Conservation (phyloP, 2,113 vertebrate species). For the Cyanoliseus patagonus region DNA sequence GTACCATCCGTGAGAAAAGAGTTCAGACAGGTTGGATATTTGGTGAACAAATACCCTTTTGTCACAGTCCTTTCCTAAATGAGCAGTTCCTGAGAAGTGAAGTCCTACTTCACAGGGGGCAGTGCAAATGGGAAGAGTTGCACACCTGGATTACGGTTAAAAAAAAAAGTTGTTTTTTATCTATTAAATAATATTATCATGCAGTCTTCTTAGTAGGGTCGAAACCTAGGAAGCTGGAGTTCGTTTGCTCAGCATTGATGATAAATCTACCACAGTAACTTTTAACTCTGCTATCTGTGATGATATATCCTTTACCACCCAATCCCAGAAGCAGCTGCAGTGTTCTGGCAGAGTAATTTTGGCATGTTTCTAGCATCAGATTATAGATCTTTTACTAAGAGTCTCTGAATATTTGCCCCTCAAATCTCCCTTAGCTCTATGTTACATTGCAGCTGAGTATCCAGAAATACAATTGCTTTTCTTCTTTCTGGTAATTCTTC, state of each 20-base stretch:
- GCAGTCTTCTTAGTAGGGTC: neutral
- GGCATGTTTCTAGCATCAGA: neutral
- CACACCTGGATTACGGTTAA: neutral
- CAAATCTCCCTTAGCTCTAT: neutral
- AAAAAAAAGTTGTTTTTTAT: accelerated
- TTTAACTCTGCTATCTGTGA: neutral
- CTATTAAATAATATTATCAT: neutral
- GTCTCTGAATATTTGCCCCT: neutral
- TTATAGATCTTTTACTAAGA: neutral
- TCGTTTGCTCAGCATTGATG: neutral
- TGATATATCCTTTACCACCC: neutral
- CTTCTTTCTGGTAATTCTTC: neutral
- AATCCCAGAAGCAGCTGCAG: neutral
- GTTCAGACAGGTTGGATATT: neutral
- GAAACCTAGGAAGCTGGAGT: neutral
- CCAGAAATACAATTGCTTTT: neutral
- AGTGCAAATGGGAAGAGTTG: neutral
- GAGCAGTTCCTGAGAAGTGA: neutral
- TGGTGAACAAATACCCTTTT: neutral
- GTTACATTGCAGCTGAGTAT: neutral
- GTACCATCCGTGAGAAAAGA: neutral
- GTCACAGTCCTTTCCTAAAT: neutral
- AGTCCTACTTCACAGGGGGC: no score
- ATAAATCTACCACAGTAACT: neutral
- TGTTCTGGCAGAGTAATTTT: neutral